Percentiles rank a stretch among this genome's conserved stretches.
phyloP scores from a whole-genome alignment of 1,140 invertebrate genomes.

The Lordiphosa stackelbergi region DNA sequence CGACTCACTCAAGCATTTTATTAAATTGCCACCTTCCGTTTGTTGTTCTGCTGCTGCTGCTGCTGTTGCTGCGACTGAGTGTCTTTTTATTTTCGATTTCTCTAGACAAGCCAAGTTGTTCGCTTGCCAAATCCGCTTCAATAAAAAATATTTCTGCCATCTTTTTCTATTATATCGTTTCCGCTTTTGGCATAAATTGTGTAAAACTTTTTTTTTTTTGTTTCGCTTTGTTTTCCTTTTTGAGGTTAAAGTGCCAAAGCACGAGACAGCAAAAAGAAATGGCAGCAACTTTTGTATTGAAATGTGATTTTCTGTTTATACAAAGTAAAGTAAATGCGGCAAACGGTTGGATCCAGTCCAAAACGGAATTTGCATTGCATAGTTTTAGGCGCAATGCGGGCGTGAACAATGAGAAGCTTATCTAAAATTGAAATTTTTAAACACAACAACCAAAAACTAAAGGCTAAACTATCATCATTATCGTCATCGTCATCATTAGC shows the following conservation, averaged over 20 bases:
- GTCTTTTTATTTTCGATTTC: constrained; percentile 56
- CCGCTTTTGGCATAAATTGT: constrained; percentile 54
- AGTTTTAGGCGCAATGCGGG: constrained; percentile 67
- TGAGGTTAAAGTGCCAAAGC: constrained; percentile 70
- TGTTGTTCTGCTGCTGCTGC: constrained; percentile 55
- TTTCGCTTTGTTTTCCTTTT: constrained; percentile 15
- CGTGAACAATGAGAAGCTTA: constrained; percentile 41
- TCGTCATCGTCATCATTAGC: constrained; percentile 24
- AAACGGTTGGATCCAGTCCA: constrained; percentile 64
- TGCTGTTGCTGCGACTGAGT: constrained; percentile 23
- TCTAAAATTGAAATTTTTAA: constrained; percentile 61
- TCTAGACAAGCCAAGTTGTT: constrained; percentile 29
- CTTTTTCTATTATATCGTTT: constrained; percentile 74
- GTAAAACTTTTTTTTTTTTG: constrained; percentile 49
- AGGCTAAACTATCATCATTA: too few species aligned
- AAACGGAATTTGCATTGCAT: constrained; percentile 66
- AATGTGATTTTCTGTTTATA: constrained; percentile 53
- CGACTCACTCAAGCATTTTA: constrained; percentile 76
- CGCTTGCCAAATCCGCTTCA: constrained; percentile 33
- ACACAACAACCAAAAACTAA: constrained; percentile 15
- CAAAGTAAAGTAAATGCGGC: constrained; percentile 44
- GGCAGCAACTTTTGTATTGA: constrained; percentile 52
- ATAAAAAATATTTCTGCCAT: constrained; percentile 57
- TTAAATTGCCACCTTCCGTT: constrained; percentile 77
- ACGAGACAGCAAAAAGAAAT: constrained; percentile 36